A percentile compares a stretch with the other conserved stretches of the same genome.
Evolutionary conservation across 2,888 invertebrate species (phyloP).

Genomic region (Meghimatium bilineatum): DNA sequence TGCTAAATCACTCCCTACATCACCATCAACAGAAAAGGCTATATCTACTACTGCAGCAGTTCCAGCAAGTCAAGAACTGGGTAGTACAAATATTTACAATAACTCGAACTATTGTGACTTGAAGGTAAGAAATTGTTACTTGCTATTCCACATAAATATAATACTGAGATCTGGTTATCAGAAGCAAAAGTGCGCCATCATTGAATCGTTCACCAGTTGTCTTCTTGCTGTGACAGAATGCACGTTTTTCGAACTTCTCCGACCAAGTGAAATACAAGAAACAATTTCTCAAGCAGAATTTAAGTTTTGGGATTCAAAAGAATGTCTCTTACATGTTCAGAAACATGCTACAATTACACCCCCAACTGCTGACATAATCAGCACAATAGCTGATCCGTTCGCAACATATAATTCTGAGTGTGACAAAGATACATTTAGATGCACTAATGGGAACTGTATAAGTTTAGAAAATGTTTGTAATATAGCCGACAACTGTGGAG

Average conservation of each 20-base stretch:
- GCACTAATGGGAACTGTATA: constrained; percentile 12
- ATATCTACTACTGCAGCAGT: not conserved
- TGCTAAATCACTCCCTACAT: not conserved
- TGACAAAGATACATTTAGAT: not conserved
- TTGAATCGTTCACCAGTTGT: constrained; percentile 10
- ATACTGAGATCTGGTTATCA: not conserved
- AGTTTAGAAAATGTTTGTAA: not conserved
- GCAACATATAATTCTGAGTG: not conserved
- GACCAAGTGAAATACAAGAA: not conserved
- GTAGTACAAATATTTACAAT: not conserved
- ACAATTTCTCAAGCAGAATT: not conserved
- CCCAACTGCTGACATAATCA: not conserved
- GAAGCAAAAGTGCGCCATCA: not conserved
- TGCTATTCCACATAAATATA: not conserved
- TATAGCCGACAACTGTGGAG: constrained; percentile 6
- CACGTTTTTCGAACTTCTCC: not conserved
- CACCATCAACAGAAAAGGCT: not conserved
- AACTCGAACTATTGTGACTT: not conserved
- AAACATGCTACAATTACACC: not conserved
- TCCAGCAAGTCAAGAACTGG: not conserved
- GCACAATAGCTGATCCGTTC: not conserved
- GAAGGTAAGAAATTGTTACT: constrained; percentile 8
- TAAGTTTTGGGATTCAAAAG: constrained; percentile 6
- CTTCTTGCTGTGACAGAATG: not conserved
- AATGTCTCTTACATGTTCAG: not conserved